Base-by-base conservation (phyloP, 23 tunicate species). In the Styela plicata region DNA sequence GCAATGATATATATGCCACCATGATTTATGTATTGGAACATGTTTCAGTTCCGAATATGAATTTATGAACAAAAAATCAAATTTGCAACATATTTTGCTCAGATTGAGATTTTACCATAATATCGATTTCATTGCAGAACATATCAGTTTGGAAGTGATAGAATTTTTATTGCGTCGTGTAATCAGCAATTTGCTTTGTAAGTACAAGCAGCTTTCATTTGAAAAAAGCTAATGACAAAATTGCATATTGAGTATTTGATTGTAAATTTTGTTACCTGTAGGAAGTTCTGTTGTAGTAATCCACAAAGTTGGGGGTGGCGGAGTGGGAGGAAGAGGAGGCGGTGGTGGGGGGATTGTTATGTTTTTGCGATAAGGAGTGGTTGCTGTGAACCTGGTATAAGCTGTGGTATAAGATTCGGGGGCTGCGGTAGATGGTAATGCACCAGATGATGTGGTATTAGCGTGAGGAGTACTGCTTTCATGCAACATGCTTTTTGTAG, bases 321-420 rank as follows among this genome's bases (percentile, higher is more conserved):
- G 87, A 2, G 77, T 24, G 24, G 86, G 84, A 17, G 92, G 86
- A 3, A 79, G 87, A n/a, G 92, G 87, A 2, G 92, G 92, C 0
- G 86, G 84, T 0, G 92, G 92, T 2, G 92, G 92, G 31, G 85
- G 87, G 52, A 67, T 67, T 67, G 71, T 67, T 18, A 27, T 67
- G 24, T 67, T 67, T 29, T 67, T 27, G 30, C 31, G 30, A 27
- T 22, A 16, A 27, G 71, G 71, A 27, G 0, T 17, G 24, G 71
- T 67, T 25, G 71, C 22, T 1, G 17, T 29, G 13, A 29, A 13
- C 16, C 19, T 16, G 22, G 13, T 24, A 67, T 67, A 25, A 16
- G 16, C 24, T 13, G 71, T 67, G 0, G 71, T 67, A 25, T 67
- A 16, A 18, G 71, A 17, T 25, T 67, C 16, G n/a, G n/a, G n/a